phyloP scores from a whole-genome alignment of 2,797 vertebrate genomes.

The Cirrhinus molitorella region DNA sequence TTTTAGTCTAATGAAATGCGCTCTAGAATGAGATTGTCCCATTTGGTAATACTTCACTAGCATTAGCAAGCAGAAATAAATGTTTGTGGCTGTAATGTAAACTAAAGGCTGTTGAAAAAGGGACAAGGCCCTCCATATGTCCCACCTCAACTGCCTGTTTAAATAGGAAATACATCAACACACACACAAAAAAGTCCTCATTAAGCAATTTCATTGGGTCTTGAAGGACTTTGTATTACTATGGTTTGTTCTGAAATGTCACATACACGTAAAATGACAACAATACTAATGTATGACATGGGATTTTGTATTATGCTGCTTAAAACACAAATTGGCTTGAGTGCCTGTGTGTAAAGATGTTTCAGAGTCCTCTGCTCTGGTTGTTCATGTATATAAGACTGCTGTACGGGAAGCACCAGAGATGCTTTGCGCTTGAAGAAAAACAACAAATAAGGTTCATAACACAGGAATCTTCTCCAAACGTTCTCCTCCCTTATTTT shows the following conservation, averaged over 20 bases:
- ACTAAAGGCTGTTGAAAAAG: not conserved
- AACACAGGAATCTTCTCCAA: not conserved
- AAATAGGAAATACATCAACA: not conserved
- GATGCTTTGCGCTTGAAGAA: constrained; percentile 40
- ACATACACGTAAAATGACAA: not conserved
- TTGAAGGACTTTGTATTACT: not conserved
- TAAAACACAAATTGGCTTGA: not conserved
- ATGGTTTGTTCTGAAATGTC: not conserved
- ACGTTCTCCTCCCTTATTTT: not conserved
- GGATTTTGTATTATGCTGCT: not conserved
- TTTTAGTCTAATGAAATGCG: constrained; percentile 1
- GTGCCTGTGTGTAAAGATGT: constrained; percentile 36
- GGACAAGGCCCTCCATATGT: not conserved
- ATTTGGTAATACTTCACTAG: not conserved
- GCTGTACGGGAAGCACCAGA: constrained; percentile 51
- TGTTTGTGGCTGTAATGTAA: not conserved
- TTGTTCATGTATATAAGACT: constrained; percentile 66
- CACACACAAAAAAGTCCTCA: not conserved
- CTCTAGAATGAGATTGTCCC: not conserved
- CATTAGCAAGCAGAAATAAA: not conserved
- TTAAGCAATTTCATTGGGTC: not conserved
- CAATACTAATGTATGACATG: not conserved
- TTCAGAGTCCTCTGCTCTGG: constrained; percentile 71
- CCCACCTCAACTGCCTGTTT: not conserved
- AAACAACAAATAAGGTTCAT: constrained; percentile 28